Conservation (phyloP, 2,888 invertebrate species). For the Achlya flavicornis region DNA sequence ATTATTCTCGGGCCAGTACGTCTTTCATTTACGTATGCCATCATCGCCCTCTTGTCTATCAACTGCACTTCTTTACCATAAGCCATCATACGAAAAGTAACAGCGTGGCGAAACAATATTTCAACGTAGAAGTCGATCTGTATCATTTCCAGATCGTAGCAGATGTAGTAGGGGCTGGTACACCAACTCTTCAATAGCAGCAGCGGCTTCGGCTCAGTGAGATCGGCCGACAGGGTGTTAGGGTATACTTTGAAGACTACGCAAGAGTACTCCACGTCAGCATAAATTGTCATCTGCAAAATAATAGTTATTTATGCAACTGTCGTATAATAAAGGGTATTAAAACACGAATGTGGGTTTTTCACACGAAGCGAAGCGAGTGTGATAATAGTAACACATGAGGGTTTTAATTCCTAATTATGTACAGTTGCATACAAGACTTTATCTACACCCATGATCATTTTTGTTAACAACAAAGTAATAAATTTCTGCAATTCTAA, state of each 20-base stretch:
- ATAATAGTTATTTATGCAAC: no score
- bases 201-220: conserved; percentile 20
- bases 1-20: background rate
- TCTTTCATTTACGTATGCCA: conserved; percentile 14
- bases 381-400: no score
- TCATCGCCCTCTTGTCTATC: conserved; percentile 26
- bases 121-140: conserved; percentile 50
- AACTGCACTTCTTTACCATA: conserved; percentile 37
- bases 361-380: no score
- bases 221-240: background rate
- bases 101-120: conserved; percentile 30
- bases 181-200: conserved; percentile 48
- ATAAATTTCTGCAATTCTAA: no score
- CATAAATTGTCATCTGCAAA: conserved; percentile 48
- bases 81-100: conserved; percentile 32
- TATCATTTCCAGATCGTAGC: conserved; percentile 39
- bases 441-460: no score
- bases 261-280: conserved; percentile 51
- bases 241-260: conserved; percentile 34
- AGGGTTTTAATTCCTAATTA: no score
- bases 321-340: no score
- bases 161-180: conserved; percentile 29
- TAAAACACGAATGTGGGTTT: no score
- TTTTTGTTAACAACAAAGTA: no score
- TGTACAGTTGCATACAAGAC: no score